phyloP scores from a whole-genome alignment of 1,140 invertebrate genomes.

The Trachelipus rathkii region DNA sequence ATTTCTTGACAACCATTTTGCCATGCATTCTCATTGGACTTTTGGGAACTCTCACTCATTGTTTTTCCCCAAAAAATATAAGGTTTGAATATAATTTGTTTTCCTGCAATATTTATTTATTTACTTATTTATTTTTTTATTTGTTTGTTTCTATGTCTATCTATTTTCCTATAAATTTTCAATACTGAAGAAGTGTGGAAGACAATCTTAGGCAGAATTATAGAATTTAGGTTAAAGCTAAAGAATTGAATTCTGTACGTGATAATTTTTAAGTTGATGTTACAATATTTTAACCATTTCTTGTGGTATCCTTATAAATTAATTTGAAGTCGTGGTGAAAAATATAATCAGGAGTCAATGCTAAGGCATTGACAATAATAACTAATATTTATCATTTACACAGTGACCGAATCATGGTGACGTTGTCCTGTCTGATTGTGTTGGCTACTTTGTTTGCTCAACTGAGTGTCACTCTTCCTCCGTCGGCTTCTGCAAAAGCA shows the following conservation, averaged over 20 bases:
- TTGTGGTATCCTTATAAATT: neutral
- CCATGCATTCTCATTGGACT: neutral
- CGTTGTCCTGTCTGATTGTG: slow-evolving; percentile 14
- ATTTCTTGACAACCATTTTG: neutral
- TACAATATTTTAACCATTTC: neutral
- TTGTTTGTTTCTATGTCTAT: too few relatives aligned
- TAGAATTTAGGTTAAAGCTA: neutral
- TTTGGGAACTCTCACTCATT: neutral
- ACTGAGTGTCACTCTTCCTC: neutral
- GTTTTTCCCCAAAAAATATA: neutral
- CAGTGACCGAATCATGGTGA: slow-evolving; percentile 27
- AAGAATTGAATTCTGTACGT: neutral
- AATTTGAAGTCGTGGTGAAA: neutral
- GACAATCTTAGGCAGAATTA: neutral
- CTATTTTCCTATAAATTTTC: neutral
- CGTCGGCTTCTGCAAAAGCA: neutral
- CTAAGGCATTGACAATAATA: neutral
- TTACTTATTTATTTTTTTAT: neutral
- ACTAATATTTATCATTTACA: neutral
- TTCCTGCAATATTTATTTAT: neutral
- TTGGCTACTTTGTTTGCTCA: slow-evolving; percentile 14
- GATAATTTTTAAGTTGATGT: neutral
- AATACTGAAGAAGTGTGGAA: too few relatives aligned
- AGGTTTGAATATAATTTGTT: neutral
- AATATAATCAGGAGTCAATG: neutral